These are phyloP conservation scores for Neuroterus valhalla DNA, from an alignment of 1,140 invertebrate species.

Conservation along the genomic window DNA sequence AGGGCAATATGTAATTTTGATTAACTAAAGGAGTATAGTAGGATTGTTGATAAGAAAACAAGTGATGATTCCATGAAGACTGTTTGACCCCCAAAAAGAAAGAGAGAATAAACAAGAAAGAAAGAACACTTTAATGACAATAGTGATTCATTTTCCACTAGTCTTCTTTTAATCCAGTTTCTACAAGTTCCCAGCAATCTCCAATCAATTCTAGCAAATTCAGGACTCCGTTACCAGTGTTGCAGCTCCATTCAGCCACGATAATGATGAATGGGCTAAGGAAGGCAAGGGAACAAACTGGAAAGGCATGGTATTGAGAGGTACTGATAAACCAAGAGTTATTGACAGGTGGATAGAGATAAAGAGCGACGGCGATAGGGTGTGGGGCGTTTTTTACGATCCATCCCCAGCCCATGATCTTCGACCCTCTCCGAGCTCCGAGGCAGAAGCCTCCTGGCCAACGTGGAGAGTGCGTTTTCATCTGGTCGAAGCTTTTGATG, in stretches of 20 bases:
- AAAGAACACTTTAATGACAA: too few relatives aligned
- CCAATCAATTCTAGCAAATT: constrained; percentile 10
- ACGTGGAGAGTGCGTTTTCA: constrained; percentile 11
- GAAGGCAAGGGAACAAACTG: background rate
- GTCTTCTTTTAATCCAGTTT: background rate
- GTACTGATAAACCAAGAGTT: constrained; percentile 31
- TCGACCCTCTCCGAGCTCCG: background rate
- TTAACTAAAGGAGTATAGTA: too few relatives aligned
- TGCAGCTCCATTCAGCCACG: background rate
- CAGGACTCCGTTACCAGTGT: constrained; percentile 3
- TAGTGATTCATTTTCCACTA: background rate
- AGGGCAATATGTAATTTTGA: too few relatives aligned
- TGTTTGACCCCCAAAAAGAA: too few relatives aligned
- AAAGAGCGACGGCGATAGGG: background rate
- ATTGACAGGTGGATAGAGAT: constrained; percentile 33
- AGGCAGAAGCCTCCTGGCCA: constrained; percentile 12
- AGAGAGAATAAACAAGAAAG: too few relatives aligned
- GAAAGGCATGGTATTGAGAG: constrained; percentile 12
- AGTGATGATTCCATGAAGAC: too few relatives aligned
- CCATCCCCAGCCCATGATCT: constrained; percentile 6
- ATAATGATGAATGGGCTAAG: constrained; percentile 23
- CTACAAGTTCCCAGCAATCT: background rate
- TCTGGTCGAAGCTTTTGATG: constrained; percentile 56
- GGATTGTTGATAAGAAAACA: too few relatives aligned
- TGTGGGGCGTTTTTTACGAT: background rate